Evolutionary conservation across 2,888 invertebrate genomes (phyloP).

Genomic region (Amphimallon solstitiale): DNA sequence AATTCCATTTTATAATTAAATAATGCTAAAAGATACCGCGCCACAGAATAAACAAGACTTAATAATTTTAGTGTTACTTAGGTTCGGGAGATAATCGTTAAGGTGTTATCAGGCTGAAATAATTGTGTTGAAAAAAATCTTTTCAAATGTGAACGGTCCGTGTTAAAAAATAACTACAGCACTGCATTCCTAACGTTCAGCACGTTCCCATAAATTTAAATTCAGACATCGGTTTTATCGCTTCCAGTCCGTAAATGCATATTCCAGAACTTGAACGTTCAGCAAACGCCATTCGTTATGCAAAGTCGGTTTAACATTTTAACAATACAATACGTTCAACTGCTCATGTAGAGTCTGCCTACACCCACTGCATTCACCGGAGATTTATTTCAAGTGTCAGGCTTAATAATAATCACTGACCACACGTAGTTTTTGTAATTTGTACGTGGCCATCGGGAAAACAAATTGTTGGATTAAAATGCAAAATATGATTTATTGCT

Average conservation of each 20-base stretch:
- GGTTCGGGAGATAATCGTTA: too few species aligned
- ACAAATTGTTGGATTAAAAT: conserved; percentile 22
- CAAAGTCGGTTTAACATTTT: background rate
- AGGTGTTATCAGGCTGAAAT: too few species aligned
- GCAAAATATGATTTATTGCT: conserved; percentile 23
- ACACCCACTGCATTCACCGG: background rate
- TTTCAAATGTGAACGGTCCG: background rate
- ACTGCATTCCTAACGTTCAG: too few species aligned
- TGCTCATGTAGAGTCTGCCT: background rate
- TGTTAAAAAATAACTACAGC: too few species aligned
- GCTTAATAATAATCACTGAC: conserved; percentile 26
- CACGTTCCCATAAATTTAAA: too few species aligned
- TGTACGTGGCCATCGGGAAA: background rate
- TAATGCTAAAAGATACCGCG: too few species aligned
- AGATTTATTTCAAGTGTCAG: conserved; percentile 13
- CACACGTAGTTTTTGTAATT: conserved; percentile 25
- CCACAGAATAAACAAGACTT: too few species aligned
- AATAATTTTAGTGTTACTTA: too few species aligned
- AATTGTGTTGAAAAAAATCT: background rate
- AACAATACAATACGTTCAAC: background rate
- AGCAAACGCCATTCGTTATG: background rate
- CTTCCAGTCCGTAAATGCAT: too few species aligned
- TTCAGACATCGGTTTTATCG: too few species aligned
- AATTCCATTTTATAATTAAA: too few species aligned
- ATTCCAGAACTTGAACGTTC: background rate